These are phyloP conservation scores for Volucella inanis DNA, from an alignment of 2,888 invertebrate genomes.

Conservation along the genomic window DNA sequence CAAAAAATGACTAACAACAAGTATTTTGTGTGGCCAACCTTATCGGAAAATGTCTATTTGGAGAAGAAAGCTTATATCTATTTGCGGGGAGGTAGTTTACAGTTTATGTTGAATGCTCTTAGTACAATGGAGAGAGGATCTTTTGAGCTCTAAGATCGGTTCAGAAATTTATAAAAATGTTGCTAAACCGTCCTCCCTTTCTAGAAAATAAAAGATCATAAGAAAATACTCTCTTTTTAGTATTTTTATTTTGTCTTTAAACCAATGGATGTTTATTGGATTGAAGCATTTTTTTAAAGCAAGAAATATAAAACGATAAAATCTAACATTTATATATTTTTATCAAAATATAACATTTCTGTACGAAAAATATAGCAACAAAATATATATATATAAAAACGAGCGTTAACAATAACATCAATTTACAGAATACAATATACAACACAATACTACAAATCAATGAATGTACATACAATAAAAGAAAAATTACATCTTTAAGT, in stretches of 20 bases:
- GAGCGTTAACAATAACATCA: conserved; percentile 61
- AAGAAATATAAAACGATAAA: conserved; percentile 19
- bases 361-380: conserved; percentile 61
- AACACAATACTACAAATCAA: neutral
- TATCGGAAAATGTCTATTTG: conserved; percentile 53
- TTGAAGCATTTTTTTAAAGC: conserved; percentile 24
- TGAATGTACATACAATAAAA: conserved; percentile 2
- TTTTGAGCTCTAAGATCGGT: conserved; percentile 56
- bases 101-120: conserved; percentile 52
- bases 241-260: conserved; percentile 50
- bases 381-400: conserved; percentile 59
- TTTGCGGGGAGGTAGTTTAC: conserved; percentile 58
- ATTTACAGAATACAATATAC: conserved; percentile 48
- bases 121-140: conserved; percentile 55
- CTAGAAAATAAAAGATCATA: conserved; percentile 77
- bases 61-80: conserved; percentile 56
- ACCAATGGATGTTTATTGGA: conserved; percentile 25
- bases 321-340: conserved; percentile 38
- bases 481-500: conserved; percentile 29
- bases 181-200: conserved; percentile 80
- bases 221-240: conserved; percentile 49
- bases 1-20: conserved; percentile 4
- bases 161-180: conserved; percentile 80
- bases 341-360: conserved; percentile 49
- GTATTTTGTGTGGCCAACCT: conserved; percentile 63